A percentile compares a stretch with the other conserved stretches of the same genome.
Conservation (phyloP, 2,888 invertebrate species). For the Eucera pruinosa region DNA sequence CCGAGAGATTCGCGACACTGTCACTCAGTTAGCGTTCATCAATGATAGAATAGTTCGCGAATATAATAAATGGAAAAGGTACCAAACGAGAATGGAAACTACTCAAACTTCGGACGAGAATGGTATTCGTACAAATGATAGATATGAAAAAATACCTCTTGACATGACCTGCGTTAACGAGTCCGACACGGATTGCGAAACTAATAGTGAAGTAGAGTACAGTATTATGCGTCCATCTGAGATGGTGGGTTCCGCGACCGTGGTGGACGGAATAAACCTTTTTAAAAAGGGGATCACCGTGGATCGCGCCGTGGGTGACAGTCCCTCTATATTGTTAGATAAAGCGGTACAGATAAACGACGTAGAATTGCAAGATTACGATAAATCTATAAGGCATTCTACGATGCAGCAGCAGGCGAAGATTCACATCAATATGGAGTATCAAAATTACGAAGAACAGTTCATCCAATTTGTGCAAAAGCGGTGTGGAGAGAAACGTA, state of each 20-base stretch:
- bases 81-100: background rate
- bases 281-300: slow-evolving; percentile 68
- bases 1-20: slow-evolving; percentile 68
- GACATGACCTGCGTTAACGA: slow-evolving; percentile 80
- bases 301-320: slow-evolving; percentile 69
- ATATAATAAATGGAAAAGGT: slow-evolving; percentile 69
- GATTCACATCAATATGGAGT: background rate
- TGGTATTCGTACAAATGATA: background rate
- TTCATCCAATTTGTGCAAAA: slow-evolving; percentile 76
- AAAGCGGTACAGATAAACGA: slow-evolving; percentile 76
- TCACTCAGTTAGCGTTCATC: slow-evolving; percentile 72
- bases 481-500: background rate
- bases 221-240: slow-evolving; percentile 44
- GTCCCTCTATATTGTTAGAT: slow-evolving; percentile 51
- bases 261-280: slow-evolving; percentile 61
- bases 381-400: slow-evolving; percentile 78
- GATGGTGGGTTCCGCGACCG: slow-evolving; percentile 35
- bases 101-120: slow-evolving; percentile 16
- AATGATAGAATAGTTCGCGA: slow-evolving; percentile 76
- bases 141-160: slow-evolving; percentile 55
- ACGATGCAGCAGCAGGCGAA: slow-evolving; percentile 59
- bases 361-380: slow-evolving; percentile 74
- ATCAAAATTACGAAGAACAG: slow-evolving; percentile 78
- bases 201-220: slow-evolving; percentile 35
- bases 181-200: slow-evolving; percentile 68